phyloP scores from a whole-genome alignment of 2,888 invertebrate species.

The Drosophila nigricruria region DNA sequence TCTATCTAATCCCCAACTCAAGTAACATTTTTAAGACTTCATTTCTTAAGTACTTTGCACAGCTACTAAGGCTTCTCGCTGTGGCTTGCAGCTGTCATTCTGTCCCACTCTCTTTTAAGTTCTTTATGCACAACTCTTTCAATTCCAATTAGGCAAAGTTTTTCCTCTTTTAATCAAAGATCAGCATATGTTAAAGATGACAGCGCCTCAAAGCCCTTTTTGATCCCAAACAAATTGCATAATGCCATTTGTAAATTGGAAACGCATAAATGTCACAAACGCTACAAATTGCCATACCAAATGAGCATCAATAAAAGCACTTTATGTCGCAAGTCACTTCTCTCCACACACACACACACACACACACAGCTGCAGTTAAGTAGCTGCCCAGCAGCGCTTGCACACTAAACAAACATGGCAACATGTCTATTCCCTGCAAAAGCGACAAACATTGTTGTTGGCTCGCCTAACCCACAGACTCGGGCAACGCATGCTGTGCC shows the following conservation, averaged over 20 bases:
- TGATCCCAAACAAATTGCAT: constrained; percentile 63
- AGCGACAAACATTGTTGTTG: constrained; percentile 40
- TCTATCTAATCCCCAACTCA: constrained; percentile 11
- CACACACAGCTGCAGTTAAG: constrained; percentile 49
- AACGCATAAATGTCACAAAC: constrained; percentile 80
- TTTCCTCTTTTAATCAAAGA: constrained; percentile 12
- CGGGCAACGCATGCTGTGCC: background rate
- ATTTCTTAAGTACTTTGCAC: constrained; percentile 3
- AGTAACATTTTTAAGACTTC: constrained; percentile 55
- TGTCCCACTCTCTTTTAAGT: background rate
- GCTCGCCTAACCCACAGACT: constrained; percentile 11
- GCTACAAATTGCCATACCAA: constrained; percentile 79
- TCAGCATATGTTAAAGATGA: constrained; percentile 27
- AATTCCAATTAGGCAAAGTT: constrained; percentile 40
- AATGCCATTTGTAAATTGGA: constrained; percentile 70
- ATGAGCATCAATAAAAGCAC: constrained; percentile 81
- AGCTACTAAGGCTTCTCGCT: constrained; percentile 44
- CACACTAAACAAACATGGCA: constrained; percentile 74
- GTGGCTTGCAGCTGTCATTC: constrained; percentile 7
- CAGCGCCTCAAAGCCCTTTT: constrained; percentile 4
- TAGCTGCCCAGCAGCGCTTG: constrained; percentile 56
- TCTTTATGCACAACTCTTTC: background rate
- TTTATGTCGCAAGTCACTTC: constrained; percentile 78
- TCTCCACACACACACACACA: background rate
- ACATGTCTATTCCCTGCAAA: constrained; percentile 73